Evolutionary conservation across 2,113 vertebrate genomes (phyloP), one percentile per base, ranked within the genome.

Genomic region (Machaerirhynchus nigripectus): DNA sequence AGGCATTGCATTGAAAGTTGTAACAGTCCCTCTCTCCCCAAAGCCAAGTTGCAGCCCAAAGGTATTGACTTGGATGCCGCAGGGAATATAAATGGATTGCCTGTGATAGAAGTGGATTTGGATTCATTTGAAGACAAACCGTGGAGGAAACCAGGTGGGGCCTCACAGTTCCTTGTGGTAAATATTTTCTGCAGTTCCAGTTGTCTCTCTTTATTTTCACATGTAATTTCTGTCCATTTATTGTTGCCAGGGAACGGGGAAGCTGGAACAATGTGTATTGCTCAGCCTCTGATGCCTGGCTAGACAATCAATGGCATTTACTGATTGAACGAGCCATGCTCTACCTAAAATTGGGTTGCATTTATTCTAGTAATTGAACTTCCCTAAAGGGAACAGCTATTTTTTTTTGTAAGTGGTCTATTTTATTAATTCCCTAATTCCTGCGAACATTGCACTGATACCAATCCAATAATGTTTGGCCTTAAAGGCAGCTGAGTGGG

Each of bases 61-160:
- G 98, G 98, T 70, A 97, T 98, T 81, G 98, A 98, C 95, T 87
- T 98, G 70, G 97, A 98, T 89, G 96, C 97, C 1, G 93, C 97
- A 46, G 97, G 98, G 55, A 98, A 96, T 85, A 98, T 98, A 78
- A 98, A 98, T 91, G 98, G 98, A 74, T 91, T 98, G 81, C 98
- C 98, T 80, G 97, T 98, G 69, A 95, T 98, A 68, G 98, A 98
- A 93, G 97, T 97, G 95, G 98, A 98, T 94, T 95, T 98, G 87
- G 98, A 98, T 90, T 97, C 97, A 40, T 98, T 98, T 94, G 98
- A 98, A 96, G 98, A 98, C 97, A 98, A 98, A 84, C 98, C 98
- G 0, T 98, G 98, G 98, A 98, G 98, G 84, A 98, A 98, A 95
- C 98, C 98, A 98, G 98, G 98, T 98, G 86, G 78, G 95, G 90